These are phyloP conservation scores for Nautilus pompilius DNA, from an alignment of 1,140 invertebrate genomes.

Conservation along the genomic window DNA sequence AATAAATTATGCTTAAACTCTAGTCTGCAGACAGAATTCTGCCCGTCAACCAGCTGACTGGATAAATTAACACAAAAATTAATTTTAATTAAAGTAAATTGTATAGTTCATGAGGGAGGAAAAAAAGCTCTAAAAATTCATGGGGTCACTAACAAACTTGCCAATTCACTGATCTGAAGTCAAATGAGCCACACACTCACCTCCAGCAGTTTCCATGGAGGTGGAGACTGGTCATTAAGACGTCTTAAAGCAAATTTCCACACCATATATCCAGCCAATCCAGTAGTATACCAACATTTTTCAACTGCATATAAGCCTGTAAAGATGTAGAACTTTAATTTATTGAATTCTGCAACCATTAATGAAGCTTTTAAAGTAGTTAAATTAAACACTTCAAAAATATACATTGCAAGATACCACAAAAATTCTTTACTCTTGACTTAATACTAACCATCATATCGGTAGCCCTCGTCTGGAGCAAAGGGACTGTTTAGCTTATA, in stretches of 20 bases:
- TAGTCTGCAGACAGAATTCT: too few species aligned
- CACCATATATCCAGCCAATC: conserved; percentile 47
- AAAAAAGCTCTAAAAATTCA: too few species aligned
- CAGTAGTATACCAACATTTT: conserved; percentile 48
- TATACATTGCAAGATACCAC: neutral
- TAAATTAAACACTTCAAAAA: conserved; percentile 4
- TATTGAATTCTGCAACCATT: neutral
- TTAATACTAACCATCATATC: conserved; percentile 50
- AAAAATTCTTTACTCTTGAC: neutral
- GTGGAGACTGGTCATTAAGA: conserved; percentile 37
- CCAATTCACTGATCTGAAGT: too few species aligned
- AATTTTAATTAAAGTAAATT: too few species aligned
- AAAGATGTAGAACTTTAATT: neutral
- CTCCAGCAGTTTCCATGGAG: conserved; percentile 43
- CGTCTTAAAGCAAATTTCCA: conserved; percentile 53
- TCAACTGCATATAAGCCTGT: conserved; percentile 50
- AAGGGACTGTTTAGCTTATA: conserved; percentile 54
- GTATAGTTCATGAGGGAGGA: too few species aligned
- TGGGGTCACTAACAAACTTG: too few species aligned
- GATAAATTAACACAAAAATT: too few species aligned
- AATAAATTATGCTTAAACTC: too few species aligned
- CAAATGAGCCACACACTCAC: too few species aligned
- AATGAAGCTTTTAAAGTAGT: neutral
- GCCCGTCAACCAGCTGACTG: too few species aligned
- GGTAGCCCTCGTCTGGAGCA: conserved; percentile 52